Conservation (phyloP, 2,888 invertebrate species). For the Epistrophella euchroma region DNA sequence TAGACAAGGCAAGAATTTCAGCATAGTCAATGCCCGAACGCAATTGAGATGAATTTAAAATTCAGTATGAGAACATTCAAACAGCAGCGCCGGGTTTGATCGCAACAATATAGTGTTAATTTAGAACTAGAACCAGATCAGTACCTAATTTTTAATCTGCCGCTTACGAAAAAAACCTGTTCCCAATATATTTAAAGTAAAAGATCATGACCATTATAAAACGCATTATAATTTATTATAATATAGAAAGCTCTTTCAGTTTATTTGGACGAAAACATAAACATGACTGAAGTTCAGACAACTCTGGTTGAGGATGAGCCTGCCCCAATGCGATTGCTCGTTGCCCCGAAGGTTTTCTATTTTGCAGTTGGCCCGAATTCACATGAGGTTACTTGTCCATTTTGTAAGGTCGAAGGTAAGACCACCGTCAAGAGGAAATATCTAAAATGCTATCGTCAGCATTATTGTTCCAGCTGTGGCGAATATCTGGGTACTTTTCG, state of each 20-base stretch:
- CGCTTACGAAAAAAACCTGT: slow-evolving; percentile 20
- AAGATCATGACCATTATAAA: slow-evolving; percentile 25
- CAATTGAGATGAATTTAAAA: slow-evolving; percentile 4
- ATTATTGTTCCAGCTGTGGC: slow-evolving; percentile 81
- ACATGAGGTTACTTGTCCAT: slow-evolving; percentile 81
- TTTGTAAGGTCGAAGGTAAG: slow-evolving; percentile 79
- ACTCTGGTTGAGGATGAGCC: slow-evolving; percentile 58
- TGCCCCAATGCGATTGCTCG: slow-evolving; percentile 9
- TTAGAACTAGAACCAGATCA: slow-evolving; percentile 15
- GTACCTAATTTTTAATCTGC: background rate
- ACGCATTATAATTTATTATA: slow-evolving; percentile 2
- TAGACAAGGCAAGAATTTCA: slow-evolving; percentile 25
- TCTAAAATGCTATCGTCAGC: slow-evolving; percentile 79
- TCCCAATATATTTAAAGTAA: slow-evolving; percentile 7
- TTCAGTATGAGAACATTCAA: slow-evolving; percentile 47
- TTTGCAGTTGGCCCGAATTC: slow-evolving; percentile 82
- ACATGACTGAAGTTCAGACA: slow-evolving; percentile 67
- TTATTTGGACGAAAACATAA: background rate
- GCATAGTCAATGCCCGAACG: slow-evolving; percentile 17
- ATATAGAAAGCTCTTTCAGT: slow-evolving; percentile 2
- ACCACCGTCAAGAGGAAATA: slow-evolving; percentile 79
- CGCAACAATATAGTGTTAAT: background rate
- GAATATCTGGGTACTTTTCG: slow-evolving; percentile 82
- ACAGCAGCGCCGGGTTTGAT: background rate
- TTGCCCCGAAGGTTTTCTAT: slow-evolving; percentile 77